Base-by-base conservation (phyloP, 2,797 vertebrate species). In the Anguilla megastoma region DNA sequence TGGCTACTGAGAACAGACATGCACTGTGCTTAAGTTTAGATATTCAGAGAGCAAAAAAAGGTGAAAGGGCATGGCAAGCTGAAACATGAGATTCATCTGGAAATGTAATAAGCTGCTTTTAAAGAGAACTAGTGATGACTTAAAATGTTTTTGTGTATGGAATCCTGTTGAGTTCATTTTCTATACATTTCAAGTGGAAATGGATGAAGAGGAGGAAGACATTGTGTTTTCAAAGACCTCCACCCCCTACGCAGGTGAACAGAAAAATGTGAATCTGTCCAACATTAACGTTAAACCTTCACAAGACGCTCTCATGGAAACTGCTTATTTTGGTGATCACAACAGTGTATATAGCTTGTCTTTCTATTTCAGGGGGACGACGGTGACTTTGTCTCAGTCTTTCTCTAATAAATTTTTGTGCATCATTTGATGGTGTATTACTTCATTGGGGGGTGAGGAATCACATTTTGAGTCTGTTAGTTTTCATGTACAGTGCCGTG, bases 301-400 rank as follows among this genome's bases (percentile, higher is more conserved):
- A 33, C 21, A 76, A 36, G 16, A 76, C 2, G 74, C 36, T 41
- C 74, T 14, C 27, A 71, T 33, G 12, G 12, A 76, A 76, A 33
- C 74, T 14, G 12, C 36, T 82, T 82, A 50, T 50, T 50, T 50
- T 54, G 50, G 24, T 83, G 21, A 52, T n/a, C 3, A 48, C 14
- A 80, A 50, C 8, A 71, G 21, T 33, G 2, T 45, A 79, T 6
- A 41, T 41, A 33, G 12, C n/a, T 54, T 54, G 50, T 84, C 48
- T 83, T 63, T 69, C 60, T 21, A 50, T 87, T 87, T 36, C 86
- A 87, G 86, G 86, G 50, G 27, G 54, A 87, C 54, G 58, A 60
- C 36, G 54, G 82, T 71, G 76, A 71, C 86, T 82, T 1, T 79
- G 16, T 12, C 4, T 33, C 69, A 14, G 69, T 21, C 7, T 48